Percentiles rank a stretch among this genome's conserved stretches.
phyloP scores from a whole-genome alignment of 2,888 invertebrate species.

The Parelbella ahira region DNA sequence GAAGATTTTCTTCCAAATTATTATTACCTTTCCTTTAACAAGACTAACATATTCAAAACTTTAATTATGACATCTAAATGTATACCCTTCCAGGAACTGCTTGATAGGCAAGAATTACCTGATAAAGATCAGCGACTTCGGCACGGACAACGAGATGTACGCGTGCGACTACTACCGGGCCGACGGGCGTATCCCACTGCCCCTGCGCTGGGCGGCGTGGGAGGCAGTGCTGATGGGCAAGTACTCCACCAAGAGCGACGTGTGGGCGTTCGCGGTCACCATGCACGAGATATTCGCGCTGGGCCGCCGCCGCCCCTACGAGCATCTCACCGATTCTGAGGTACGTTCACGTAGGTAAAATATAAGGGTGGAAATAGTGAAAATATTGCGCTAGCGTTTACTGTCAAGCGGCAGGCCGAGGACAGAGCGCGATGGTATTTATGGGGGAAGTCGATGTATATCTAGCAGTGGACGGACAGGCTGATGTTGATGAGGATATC shows the following conservation, averaged over 20 bases:
- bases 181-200: slow-evolving; percentile 88
- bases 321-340: slow-evolving; percentile 86
- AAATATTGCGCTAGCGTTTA: no score
- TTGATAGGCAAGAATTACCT: slow-evolving; percentile 90
- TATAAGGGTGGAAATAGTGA: no score
- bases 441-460: no score
- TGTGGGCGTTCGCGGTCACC: slow-evolving; percentile 94
- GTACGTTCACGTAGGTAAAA: no score
- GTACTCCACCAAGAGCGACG: slow-evolving; percentile 94
- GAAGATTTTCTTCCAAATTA: no score
- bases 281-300: slow-evolving; percentile 92
- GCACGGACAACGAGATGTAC: slow-evolving; percentile 90
- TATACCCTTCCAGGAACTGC: slow-evolving; percentile 93
- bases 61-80: no score
- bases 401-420: no score
- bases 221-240: slow-evolving; percentile 89
- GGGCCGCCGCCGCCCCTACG: slow-evolving; percentile 89
- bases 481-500: no score
- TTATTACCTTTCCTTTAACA: no score
- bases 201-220: slow-evolving; percentile 95
- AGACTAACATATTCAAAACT: no score
- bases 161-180: slow-evolving; percentile 90
- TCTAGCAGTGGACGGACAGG: no score
- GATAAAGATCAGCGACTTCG: slow-evolving; percentile 92
- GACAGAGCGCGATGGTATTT: no score